Base-by-base conservation (phyloP, 23 tunicate species). In the Ascidia mentula region DNA sequence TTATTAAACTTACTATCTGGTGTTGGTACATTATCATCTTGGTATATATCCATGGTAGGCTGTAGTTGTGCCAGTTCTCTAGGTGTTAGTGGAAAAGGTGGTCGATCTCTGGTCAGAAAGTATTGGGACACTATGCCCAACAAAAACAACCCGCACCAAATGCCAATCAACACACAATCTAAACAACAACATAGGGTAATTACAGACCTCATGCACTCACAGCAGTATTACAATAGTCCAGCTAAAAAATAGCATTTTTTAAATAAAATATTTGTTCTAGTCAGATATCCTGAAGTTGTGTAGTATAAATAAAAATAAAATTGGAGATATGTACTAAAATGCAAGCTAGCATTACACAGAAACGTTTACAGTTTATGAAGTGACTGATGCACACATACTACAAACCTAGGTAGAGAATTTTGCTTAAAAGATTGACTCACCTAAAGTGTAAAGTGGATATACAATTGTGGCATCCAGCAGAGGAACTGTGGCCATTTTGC, bases 381-480 rank as follows among this genome's bases (percentile, higher is more conserved):
- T n/a, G n/a, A n/a, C n/a, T n/a, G n/a, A n/a, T n/a, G n/a, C n/a
- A n/a, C n/a, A n/a, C n/a, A n/a, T n/a, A n/a, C n/a, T n/a, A n/a
- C n/a, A n/a, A n/a, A n/a, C n/a, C n/a, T n/a, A n/a, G n/a, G n/a
- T n/a, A n/a, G n/a, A n/a, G n/a, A n/a, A n/a, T n/a, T n/a, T n/a
- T n/a, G n/a, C n/a, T n/a, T n/a, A 9, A 53, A 5, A 9, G 24
- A 53, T 53, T 6, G 22, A 9, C 65, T 3, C 22, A 53, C 65
- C 65, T 53, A 53, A 53, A 3, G 24, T 53, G 65, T 53, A 53
- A 1, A 53, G 65, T 53, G 65, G 65, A 53, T 53, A 53, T 28
- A 53, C 65, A 53, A 53, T 53, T 9, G 65, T 53, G 13, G 65
- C 65, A 53, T 53, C 65, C 22, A 53, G 65, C 24, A 53, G 65